Evolutionary conservation across 2,113 vertebrate species (phyloP).

Genomic region (Micronycteris hirsuta): DNA sequence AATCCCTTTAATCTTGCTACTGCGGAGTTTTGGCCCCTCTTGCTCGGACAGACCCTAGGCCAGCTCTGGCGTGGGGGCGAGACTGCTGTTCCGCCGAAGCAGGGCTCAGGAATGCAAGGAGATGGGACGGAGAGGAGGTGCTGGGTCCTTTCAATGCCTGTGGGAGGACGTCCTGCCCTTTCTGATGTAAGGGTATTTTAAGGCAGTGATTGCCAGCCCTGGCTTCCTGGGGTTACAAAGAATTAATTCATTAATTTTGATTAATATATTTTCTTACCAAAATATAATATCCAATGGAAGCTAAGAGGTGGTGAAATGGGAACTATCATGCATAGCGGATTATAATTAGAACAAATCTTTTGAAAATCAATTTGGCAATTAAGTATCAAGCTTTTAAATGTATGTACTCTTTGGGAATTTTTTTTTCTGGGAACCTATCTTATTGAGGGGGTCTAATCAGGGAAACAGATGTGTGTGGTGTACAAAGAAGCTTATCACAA

Average conservation of each 20-base stretch:
- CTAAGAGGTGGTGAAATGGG: not conserved
- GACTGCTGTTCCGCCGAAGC: not conserved
- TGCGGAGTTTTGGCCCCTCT: not conserved
- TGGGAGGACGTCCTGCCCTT: not conserved
- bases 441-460: not conserved
- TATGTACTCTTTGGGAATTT: not conserved
- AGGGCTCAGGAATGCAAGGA: not conserved
- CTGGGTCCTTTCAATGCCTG: not conserved
- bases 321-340: not conserved
- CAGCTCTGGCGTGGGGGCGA: not conserved
- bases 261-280: conserved; percentile 17
- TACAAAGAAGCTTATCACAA: not conserved
- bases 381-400: not conserved
- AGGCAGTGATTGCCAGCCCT: not conserved
- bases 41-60: not conserved
- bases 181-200: not conserved
- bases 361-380: not conserved
- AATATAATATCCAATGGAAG: not conserved
- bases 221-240: not conserved
- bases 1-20: not conserved
- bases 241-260: not conserved
- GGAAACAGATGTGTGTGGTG: not conserved
- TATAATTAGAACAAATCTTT: conserved; percentile 17
- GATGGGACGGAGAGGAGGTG: not conserved
- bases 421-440: not conserved